phyloP scores from a whole-genome alignment of 2,888 invertebrate species.

The Macrophya annulata region DNA sequence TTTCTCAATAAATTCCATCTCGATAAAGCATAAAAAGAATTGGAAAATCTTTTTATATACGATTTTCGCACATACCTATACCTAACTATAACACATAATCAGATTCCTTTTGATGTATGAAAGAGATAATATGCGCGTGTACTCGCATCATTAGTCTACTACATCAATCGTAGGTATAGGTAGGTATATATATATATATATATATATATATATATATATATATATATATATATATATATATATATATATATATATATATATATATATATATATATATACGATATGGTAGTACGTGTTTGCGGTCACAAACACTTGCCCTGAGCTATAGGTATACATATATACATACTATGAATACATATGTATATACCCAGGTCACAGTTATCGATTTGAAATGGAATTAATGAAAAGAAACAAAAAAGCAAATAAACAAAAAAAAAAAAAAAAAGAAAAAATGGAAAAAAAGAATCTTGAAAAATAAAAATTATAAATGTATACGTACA shows the following conservation, averaged over 20 bases:
- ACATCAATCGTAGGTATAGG: background rate
- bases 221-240: background rate
- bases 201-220: background rate
- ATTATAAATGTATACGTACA: too few species aligned
- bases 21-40: too few species aligned
- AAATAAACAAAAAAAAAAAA: background rate
- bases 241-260: background rate
- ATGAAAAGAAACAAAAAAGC: background rate
- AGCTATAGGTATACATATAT: too few species aligned
- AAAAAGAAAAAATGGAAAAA: background rate
- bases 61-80: too few species aligned
- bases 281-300: background rate
- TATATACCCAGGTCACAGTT: background rate
- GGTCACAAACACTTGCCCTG: background rate
- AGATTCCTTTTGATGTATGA: background rate
- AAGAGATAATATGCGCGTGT: background rate
- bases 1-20: too few species aligned
- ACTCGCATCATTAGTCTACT: slow-evolving; percentile 8
- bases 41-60: too few species aligned
- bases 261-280: background rate
- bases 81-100: background rate
- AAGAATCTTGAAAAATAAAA: too few species aligned
- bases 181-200: background rate
- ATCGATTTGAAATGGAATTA: background rate
- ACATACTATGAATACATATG: background rate